Evolutionary conservation across 2,888 invertebrate species (phyloP).

Genomic region (Phyllotreta cruciferae): DNA sequence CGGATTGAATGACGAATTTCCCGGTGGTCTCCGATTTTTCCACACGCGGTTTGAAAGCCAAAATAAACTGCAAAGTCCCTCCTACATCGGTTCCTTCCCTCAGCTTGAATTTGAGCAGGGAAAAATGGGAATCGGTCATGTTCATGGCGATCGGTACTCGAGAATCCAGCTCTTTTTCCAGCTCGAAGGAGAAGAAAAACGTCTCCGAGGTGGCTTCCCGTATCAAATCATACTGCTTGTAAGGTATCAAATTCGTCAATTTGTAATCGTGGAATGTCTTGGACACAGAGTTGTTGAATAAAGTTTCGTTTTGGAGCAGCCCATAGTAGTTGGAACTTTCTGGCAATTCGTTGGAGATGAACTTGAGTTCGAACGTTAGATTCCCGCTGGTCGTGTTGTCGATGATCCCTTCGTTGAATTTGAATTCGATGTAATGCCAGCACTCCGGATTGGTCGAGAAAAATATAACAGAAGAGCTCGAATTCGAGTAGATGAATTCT

Average conservation of each 20-base stretch:
- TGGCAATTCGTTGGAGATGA: constrained; percentile 31
- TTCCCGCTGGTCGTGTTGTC: constrained; percentile 19
- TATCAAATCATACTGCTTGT: constrained; percentile 56
- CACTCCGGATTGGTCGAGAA: constrained; percentile 66
- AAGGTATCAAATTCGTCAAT: constrained; percentile 45
- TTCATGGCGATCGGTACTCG: constrained; percentile 72
- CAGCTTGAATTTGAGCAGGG: constrained; percentile 73
- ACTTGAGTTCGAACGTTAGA: constrained; percentile 30
- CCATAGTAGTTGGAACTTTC: constrained; percentile 26
- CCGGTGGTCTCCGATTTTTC: constrained; percentile 47
- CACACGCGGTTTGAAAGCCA: constrained; percentile 71
- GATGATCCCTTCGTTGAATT: constrained; percentile 41
- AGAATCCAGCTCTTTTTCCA: constrained; percentile 65
- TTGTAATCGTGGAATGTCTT: constrained; percentile 37
- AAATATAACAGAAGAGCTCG: constrained; percentile 43
- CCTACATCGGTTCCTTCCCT: constrained; percentile 79
- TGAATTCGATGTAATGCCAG: constrained; percentile 67
- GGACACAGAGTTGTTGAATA: constrained; percentile 36
- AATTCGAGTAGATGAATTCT: constrained; percentile 34
- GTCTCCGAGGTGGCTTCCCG: constrained; percentile 75
- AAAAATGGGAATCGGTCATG: constrained; percentile 69
- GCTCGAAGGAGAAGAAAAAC: constrained; percentile 78
- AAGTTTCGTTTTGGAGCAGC: constrained; percentile 32
- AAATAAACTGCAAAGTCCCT: constrained; percentile 76
- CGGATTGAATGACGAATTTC: constrained; percentile 36